phyloP scores from a whole-genome alignment of 2,797 vertebrate genomes.

The Phalanger gymnotis region DNA sequence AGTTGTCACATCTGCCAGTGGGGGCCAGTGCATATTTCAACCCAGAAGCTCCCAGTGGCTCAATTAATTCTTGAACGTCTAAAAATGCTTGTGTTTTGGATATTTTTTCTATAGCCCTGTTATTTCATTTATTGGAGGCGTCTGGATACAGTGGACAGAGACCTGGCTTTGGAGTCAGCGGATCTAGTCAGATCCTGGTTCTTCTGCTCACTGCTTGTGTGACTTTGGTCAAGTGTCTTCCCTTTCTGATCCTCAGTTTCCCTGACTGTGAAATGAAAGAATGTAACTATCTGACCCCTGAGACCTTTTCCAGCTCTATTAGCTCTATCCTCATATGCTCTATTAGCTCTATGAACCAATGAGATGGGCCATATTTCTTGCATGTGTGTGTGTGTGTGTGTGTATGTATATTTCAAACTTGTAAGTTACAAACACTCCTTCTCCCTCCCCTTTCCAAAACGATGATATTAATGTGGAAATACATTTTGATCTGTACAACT shows the following conservation, averaged over 20 bases:
- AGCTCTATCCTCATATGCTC: background rate
- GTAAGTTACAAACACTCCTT: constrained; percentile 38
- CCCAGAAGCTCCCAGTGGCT: constrained; percentile 31
- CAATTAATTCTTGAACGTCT: constrained; percentile 55
- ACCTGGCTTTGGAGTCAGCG: background rate
- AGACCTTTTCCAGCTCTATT: constrained; percentile 11
- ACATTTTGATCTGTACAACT: constrained; percentile 44
- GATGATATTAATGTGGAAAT: constrained; percentile 42
- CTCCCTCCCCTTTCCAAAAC: constrained; percentile 4
- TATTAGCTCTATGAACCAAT: constrained; percentile 26
- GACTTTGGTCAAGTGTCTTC: background rate
- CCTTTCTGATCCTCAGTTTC: background rate
- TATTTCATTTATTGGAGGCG: background rate
- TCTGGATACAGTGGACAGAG: background rate
- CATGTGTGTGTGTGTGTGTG: background rate
- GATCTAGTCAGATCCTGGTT: background rate
- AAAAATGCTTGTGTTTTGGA: constrained; percentile 32
- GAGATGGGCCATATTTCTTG: constrained; percentile 26
- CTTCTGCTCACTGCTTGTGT: background rate
- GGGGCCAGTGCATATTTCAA: background rate
- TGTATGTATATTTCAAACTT: constrained; percentile 27
- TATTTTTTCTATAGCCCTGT: background rate
- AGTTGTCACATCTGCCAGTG: constrained; percentile 11
- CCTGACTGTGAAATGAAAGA: background rate
- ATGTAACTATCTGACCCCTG: background rate